Base-by-base conservation (phyloP, 1,140 invertebrate species). In the Psix sp. region DNA sequence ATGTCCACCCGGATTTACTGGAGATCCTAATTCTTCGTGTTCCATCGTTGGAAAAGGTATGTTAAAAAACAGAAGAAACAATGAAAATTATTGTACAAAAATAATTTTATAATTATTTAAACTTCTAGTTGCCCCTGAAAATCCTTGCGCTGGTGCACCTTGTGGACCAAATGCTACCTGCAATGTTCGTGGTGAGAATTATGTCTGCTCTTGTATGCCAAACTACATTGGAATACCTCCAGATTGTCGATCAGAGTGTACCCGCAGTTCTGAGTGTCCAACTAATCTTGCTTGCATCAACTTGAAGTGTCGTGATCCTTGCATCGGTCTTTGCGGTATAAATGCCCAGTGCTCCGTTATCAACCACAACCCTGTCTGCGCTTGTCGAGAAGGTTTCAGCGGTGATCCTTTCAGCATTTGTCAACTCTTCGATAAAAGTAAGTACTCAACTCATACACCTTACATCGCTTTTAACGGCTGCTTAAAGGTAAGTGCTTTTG, bases 1-100 rank as follows among this genome's bases (percentile, higher is more conserved):
- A 16, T 95, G 94, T 78, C 91, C 91, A 33, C 83, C 87, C 43
- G 92, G 92, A 26, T 93, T 90, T 70, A 92, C 91, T 7, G 94
- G 94, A 39, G 93, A 95, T 89, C 92, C 94, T 31, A 94, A 94
- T 84, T 93, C 92, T 80, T 91, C 84, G 20, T 89, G 89, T 54
- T 78, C 77, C n/a, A 73, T 77, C 15, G 77, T 83, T 38, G 51
- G 77, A 33, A 78, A 39, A 76, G 60, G 74, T 84, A 59, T 35
- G 4, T 3, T 2, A 14, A 2, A 13, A 13, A 13, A 1, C 2
- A 21, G 3, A 7, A 29, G n/a, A n/a, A n/a, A n/a, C 9, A 42
- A 20, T 26, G 3, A 21, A 39, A 54, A 31, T 40, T n/a, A 15
- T 5, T 31, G 16, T 16, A n/a, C 9, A 20, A n/a, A n/a, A 33